phyloP scores from a whole-genome alignment of 2,888 invertebrate genomes.

The Timandra comae region DNA sequence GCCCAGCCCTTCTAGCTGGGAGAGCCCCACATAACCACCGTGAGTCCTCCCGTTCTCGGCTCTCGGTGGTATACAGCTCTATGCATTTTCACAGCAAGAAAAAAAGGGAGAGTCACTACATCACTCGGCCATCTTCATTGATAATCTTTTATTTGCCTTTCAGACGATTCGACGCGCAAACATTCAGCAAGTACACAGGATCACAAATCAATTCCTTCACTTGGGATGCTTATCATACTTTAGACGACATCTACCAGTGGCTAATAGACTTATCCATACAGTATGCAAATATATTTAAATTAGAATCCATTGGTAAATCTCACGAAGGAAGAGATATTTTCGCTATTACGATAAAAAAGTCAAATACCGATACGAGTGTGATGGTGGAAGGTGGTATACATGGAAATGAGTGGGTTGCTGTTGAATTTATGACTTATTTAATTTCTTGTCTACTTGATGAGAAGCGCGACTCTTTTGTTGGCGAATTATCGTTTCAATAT shows the following conservation, averaged over 20 bases:
- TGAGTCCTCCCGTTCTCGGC: no score
- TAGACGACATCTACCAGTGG: constrained; percentile 79
- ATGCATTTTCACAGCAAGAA: no score
- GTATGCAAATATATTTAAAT: constrained; percentile 52
- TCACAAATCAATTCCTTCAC: no score
- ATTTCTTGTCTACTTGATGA: constrained; percentile 62
- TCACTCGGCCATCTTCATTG: constrained; percentile 7
- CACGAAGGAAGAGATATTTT: constrained; percentile 58
- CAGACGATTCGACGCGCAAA: constrained; percentile 48
- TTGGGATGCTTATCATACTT: constrained; percentile 76
- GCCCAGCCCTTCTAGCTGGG: no score
- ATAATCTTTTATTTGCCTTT: constrained; percentile 10
- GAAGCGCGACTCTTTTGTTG: constrained; percentile 43
- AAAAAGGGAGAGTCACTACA: no score
- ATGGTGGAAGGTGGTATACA: constrained; percentile 80
- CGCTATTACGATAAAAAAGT: constrained; percentile 31
- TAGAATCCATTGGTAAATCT: constrained; percentile 54
- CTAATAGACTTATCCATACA: constrained; percentile 57
- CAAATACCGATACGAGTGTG: constrained; percentile 48
- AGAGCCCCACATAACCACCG: no score
- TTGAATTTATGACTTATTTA: constrained; percentile 78
- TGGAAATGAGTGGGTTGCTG: constrained; percentile 84
- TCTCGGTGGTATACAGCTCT: no score
- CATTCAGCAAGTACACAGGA: constrained; percentile 26
- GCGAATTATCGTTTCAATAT: constrained; percentile 54